phyloP scores from a whole-genome alignment of 1,140 invertebrate species.

The Lepidostoma basale region DNA sequence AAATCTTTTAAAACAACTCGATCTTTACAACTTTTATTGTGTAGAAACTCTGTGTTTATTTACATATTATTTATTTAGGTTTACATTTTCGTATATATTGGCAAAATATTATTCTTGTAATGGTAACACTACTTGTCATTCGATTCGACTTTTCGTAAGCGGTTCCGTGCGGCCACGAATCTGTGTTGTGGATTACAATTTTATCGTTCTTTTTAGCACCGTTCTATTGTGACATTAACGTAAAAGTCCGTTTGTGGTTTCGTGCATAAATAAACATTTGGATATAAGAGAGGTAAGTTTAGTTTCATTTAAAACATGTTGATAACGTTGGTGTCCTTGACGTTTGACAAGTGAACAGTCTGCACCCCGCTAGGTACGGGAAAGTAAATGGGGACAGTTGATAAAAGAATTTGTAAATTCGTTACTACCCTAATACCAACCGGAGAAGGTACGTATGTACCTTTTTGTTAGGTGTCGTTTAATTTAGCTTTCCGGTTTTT shows the following conservation, averaged over 20 bases:
- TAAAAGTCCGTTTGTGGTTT: conserved; percentile 18
- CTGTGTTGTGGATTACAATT: conserved; percentile 15
- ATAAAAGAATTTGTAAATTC: not conserved
- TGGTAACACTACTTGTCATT: conserved; percentile 22
- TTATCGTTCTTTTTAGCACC: conserved; percentile 6
- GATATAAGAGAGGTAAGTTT: conserved; percentile 24
- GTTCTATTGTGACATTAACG: conserved; percentile 3
- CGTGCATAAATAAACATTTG: conserved; percentile 14
- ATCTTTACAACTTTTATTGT: too few relatives aligned
- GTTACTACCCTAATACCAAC: not conserved
- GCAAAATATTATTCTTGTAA: not conserved
- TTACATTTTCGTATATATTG: not conserved
- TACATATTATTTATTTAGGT: too few relatives aligned
- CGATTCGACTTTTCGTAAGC: conserved; percentile 17
- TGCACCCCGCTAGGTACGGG: not conserved
- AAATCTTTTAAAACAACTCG: too few relatives aligned
- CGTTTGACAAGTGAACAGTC: conserved; percentile 30
- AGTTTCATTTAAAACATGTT: conserved; percentile 26
- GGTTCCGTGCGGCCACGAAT: conserved; percentile 18
- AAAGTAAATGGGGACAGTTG: not conserved
- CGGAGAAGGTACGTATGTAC: not conserved
- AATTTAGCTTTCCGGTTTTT: not conserved
- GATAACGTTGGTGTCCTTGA: conserved; percentile 32
- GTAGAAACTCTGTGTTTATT: too few relatives aligned
- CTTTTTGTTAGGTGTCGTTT: conserved; percentile 4